These are phyloP conservation scores for Corythornis cristatus DNA, from an alignment of 2,113 vertebrate species.

Conservation along the genomic window DNA sequence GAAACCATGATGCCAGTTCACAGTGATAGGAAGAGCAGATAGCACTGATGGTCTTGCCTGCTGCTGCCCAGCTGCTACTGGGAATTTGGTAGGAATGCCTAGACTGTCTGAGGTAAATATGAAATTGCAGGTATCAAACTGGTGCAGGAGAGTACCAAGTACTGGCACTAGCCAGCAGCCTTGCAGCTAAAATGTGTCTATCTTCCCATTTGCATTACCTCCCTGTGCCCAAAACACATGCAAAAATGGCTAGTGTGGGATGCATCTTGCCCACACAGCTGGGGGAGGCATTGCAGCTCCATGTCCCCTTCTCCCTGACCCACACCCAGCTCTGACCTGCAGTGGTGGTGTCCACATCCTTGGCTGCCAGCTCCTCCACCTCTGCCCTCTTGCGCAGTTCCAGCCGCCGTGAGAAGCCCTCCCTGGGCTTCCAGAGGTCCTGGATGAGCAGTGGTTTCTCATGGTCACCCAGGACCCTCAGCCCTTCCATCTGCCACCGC, in stretches of 20 bases:
- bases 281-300: accelerated
- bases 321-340: slow-evolving; percentile 80
- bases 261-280: background rate
- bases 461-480: slow-evolving; percentile 87
- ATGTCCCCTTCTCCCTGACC: background rate
- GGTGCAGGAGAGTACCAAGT: accelerated
- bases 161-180: background rate
- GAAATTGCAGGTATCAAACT: accelerated
- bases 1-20: background rate
- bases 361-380: slow-evolving; percentile 89
- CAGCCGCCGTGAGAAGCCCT: slow-evolving; percentile 90
- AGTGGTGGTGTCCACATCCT: slow-evolving; percentile 90
- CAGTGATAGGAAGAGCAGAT: background rate
- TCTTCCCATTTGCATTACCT: background rate
- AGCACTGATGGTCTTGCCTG: background rate
- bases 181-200: background rate
- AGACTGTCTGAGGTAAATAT: background rate
- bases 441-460: slow-evolving; percentile 94
- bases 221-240: accelerated
- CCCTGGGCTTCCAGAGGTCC: slow-evolving; percentile 93
- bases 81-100: background rate
- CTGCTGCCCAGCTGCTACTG: background rate
- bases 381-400: slow-evolving; percentile 88
- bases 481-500: slow-evolving; percentile 85
- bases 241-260: background rate